These are phyloP conservation scores for Aleadryas rufinucha DNA, from an alignment of 2,113 vertebrate species.

Conservation along the genomic window DNA sequence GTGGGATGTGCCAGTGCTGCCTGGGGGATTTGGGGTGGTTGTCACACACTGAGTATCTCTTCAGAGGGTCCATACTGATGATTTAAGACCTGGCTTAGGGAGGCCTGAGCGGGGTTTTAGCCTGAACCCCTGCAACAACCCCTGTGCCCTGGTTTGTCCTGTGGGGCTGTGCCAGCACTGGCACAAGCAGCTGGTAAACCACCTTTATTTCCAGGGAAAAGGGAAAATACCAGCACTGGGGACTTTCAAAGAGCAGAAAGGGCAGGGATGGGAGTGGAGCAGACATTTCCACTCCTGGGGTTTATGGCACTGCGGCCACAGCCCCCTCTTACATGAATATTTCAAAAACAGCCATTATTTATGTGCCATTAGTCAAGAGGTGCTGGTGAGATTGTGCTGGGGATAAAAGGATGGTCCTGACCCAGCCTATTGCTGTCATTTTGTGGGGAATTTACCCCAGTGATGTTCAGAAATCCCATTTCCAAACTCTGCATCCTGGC, in stretches of 20 bases:
- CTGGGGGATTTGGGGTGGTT: neutral
- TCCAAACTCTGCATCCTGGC: fast-evolving
- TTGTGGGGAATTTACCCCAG: neutral
- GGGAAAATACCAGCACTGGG: neutral
- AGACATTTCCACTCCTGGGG: neutral
- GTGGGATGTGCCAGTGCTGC: neutral
- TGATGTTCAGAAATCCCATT: neutral
- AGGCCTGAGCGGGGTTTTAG: neutral
- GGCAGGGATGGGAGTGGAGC: neutral
- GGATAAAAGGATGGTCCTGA: neutral
- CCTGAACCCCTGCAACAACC: neutral
- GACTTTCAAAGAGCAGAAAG: neutral
- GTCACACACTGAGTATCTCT: fast-evolving
- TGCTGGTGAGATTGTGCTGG: neutral
- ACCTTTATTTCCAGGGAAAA: neutral
- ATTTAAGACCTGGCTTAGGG: neutral
- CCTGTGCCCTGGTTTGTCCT: neutral
- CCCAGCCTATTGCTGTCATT: neutral
- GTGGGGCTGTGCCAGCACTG: fast-evolving
- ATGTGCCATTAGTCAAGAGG: neutral
- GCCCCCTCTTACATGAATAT: neutral
- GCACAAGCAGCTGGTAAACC: neutral
- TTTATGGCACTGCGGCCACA: neutral
- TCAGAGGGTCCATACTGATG: fast-evolving
- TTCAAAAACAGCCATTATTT: neutral